phyloP scores from a whole-genome alignment of 2,113 vertebrate genomes.

The Eudyptes chrysolophus region DNA sequence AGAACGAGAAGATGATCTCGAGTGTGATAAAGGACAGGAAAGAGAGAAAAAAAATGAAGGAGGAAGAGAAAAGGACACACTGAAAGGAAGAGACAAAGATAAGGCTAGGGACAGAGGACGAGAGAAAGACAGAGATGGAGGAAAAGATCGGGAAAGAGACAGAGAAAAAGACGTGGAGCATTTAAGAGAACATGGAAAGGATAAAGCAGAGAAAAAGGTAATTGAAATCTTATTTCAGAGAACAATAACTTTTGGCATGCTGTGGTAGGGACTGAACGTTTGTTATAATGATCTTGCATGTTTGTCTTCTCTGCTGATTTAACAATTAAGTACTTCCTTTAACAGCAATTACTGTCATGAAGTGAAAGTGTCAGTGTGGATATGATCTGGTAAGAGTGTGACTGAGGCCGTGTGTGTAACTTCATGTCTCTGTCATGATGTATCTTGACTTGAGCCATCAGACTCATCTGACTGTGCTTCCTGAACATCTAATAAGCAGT shows the following conservation, averaged over 20 bases:
- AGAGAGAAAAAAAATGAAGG: constrained; percentile 64
- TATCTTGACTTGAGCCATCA: neutral
- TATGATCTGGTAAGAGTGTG: neutral
- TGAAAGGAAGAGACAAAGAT: constrained; percentile 36
- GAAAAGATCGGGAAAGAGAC: constrained; percentile 69
- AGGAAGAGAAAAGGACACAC: constrained; percentile 65
- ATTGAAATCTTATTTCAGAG: neutral
- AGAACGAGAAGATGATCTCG: neutral
- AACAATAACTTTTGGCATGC: fast-evolving
- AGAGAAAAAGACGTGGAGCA: constrained; percentile 62
- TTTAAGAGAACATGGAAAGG: constrained; percentile 53
- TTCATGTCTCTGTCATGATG: neutral
- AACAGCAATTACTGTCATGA: neutral
- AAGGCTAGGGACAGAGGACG: constrained; percentile 69
- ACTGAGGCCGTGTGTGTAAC: neutral
- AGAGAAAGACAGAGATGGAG: constrained; percentile 70
- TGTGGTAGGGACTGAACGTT: neutral
- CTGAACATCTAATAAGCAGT: neutral
- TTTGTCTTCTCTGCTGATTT: neutral
- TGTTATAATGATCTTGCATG: neutral
- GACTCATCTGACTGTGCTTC: neutral
- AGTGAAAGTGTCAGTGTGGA: neutral
- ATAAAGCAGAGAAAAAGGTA: constrained; percentile 75
- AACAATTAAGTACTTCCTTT: neutral
- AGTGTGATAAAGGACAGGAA: neutral